Evolutionary conservation across 1,140 invertebrate species (phyloP).

Genomic region (Brachystomella parvula): DNA sequence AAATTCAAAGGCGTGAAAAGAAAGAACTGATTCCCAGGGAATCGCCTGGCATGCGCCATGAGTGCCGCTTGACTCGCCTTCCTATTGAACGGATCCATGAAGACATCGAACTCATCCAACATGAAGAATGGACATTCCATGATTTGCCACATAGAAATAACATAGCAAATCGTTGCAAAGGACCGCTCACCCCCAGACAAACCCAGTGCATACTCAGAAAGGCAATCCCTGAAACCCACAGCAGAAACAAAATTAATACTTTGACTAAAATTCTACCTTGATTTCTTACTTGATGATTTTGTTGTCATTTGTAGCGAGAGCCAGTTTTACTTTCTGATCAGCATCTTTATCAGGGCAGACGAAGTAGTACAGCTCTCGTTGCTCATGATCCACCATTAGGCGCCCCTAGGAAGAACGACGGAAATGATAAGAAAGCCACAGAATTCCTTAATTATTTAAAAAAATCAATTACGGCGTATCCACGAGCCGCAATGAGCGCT

Average conservation of each 20-base stretch:
- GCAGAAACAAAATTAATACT: too few relatives aligned
- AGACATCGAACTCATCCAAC: constrained; percentile 97
- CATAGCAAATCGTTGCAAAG: constrained; percentile 86
- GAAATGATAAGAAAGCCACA: too few relatives aligned
- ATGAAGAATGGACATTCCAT: constrained; percentile 87
- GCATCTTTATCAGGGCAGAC: constrained; percentile 29
- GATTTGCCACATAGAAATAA: constrained; percentile 86
- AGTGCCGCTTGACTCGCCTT: constrained; percentile 31
- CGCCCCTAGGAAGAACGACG: constrained; percentile 23
- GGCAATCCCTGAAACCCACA: too few relatives aligned
- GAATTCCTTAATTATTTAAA: too few relatives aligned
- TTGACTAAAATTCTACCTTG: not conserved
- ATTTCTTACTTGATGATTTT: not conserved
- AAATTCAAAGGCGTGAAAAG: constrained; percentile 33
- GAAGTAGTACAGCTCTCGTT: constrained; percentile 27
- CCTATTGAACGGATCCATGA: constrained; percentile 58
- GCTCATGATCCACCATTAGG: constrained; percentile 21
- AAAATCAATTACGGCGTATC: too few relatives aligned
- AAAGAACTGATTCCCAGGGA: constrained; percentile 23
- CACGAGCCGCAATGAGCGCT: too few relatives aligned
- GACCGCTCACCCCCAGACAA: constrained; percentile 93
- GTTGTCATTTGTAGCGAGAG: constrained; percentile 1
- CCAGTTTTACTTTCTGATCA: not conserved
- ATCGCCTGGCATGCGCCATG: constrained; percentile 22
- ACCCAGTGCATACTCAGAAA: constrained; percentile 31